Evolutionary conservation across 2,888 invertebrate genomes (phyloP), one percentile per base, ranked within the genome.

Genomic region (Ochropleura leucogaster): DNA sequence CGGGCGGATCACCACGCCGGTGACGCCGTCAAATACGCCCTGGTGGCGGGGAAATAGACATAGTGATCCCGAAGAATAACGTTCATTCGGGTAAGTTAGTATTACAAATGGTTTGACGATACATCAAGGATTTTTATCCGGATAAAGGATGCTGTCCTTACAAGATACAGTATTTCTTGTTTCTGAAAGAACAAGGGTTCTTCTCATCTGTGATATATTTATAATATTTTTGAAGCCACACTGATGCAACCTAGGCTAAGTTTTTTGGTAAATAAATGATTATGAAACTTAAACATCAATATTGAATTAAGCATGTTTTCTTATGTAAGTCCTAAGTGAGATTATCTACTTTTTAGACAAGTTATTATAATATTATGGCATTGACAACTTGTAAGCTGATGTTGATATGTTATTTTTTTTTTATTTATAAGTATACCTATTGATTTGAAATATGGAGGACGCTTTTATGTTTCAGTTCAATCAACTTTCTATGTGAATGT

Each of bases 11-110:
- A 96, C 85, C 72, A 93, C 90, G 77, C 95, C 95, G 69, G 91
- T 79, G 46, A 95, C 92, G 66, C 95, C 96, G 44, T 94, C 94
- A 89, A 94, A 90, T 80, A 95, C 82, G 53, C 95, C 95, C 95
- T 95, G 85, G 59, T 66, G 71, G 72, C 53, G n/a, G 68, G 42
- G 49, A 53, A 67, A 67, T 20, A 51, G 6, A 79, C 53, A 62
- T 8, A 74, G 59, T 68, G 40, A 57, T 62, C 16, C 40, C 12
- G 18, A 42, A 18, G 0, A 3, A 46, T 30, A 42, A 8, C 16
- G 5, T 55, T 44, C 18, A n/a, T 12, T 62, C 14, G 44, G 7
- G 10, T 8, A 18, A 59, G 20, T n/a, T 4, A 51, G 12, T 20
- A 14, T 74, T 16, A 8, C 14, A 47, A 57, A 42, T 14, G n/a